Conservation (phyloP, 2,888 invertebrate species). For the Mesorhabditis sp. region DNA sequence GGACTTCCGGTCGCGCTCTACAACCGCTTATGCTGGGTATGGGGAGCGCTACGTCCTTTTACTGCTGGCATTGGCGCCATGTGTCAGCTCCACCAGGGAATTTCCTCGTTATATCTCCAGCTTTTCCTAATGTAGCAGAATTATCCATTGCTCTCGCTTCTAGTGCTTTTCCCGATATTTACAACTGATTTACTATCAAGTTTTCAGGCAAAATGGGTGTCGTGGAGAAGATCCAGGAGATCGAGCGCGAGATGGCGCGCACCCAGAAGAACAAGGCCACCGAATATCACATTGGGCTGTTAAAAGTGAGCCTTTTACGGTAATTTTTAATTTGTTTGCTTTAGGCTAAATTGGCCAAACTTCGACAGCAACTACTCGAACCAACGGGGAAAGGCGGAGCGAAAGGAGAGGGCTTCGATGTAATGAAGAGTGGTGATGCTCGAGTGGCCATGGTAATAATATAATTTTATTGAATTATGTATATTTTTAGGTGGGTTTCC, state of each 20-base stretch:
- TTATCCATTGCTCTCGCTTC: too few relatives aligned
- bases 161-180: too few relatives aligned
- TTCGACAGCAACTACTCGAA: constrained; percentile 86
- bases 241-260: constrained; percentile 94
- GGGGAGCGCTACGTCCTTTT: too few relatives aligned
- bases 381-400: constrained; percentile 83
- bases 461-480: background rate
- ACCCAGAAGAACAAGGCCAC: constrained; percentile 99
- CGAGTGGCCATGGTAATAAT: constrained; percentile 50
- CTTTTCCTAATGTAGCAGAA: too few relatives aligned
- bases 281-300: constrained; percentile 93
- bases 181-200: too few relatives aligned
- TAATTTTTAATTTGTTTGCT: background rate
- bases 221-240: constrained; percentile 95
- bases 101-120: too few relatives aligned
- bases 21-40: too few relatives aligned
- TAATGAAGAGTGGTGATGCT: constrained; percentile 97
- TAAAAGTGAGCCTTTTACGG: constrained; percentile 75
- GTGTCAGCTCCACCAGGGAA: too few relatives aligned
- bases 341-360: constrained; percentile 78
- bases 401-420: constrained; percentile 89
- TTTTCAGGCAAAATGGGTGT: constrained; percentile 77
- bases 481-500: constrained; percentile 84
- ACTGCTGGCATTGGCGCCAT: too few relatives aligned
- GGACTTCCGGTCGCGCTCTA: too few relatives aligned